Base-by-base conservation (phyloP, 2,113 vertebrate species). In the Nasalis larvatus region DNA sequence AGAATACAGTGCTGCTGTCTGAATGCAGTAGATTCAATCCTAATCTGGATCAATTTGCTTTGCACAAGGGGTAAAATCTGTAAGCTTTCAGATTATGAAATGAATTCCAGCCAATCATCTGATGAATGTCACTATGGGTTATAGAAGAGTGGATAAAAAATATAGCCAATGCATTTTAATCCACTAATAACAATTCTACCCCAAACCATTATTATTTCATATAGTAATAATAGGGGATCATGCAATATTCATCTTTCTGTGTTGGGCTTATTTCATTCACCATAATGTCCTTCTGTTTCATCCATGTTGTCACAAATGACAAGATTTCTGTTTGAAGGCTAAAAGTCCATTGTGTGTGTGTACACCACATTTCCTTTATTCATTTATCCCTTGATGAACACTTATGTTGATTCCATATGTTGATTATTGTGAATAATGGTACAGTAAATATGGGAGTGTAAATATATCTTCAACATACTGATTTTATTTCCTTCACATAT, bases 81-180 rank as follows among this genome's bases (percentile, higher is more conserved):
- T 60, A 86, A 80, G 35, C 32, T 63, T 42, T 54, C 58, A 74
- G 27, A 95, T 76, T 86, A 85, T 83, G 74, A 97, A 96, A 80
- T 86, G 40, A 88, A 93, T 81, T 89, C 3, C 23, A 89, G 82
- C 8, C 54, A 93, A 63, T 12, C 56, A 95, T 89, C 52, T 84
- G 63, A 93, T 0, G 6, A 84, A 66, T 89, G 42, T 76, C 74
- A 87, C 52, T 47, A 47, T 32, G 21, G 74, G 68, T 89, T 92
- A 73, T 89, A 96, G 58, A 9, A 91, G 30, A 16, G 6, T 14
- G 9, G 54, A 63, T 85, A 9, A 76, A 86, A 52, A 94, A 89
- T 69, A 93, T 40, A 93, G 0, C 37, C 23, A 89, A 16, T 74
- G 27, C 20, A 85, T 76, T 30, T n/a, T 63, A 92, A 96, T 63